A percentile compares a stretch with the other conserved stretches of the same genome.
Conservation (phyloP, 2,888 invertebrate genomes). For the Trichogramma evanescens region DNA sequence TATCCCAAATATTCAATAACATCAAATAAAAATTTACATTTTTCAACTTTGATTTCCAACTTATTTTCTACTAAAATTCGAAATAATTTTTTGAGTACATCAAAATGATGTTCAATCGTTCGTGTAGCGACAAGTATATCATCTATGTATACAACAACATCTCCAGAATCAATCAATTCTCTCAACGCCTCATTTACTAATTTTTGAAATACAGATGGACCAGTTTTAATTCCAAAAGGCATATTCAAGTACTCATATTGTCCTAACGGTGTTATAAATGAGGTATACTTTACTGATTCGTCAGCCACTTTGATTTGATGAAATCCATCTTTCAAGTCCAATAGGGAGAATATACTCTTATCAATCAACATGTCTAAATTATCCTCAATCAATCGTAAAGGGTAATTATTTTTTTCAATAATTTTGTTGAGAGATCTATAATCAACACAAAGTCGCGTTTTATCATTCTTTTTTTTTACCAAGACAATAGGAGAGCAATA, state of each 20-base stretch:
- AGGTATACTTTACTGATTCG: neutral
- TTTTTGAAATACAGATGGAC: conserved; percentile 3
- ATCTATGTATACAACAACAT: conserved; percentile 11
- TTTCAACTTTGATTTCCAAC: conserved; percentile 10
- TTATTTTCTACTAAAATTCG: conserved; percentile 3
- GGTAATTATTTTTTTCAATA: conserved; percentile 15
- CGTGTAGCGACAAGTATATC: conserved; percentile 14
- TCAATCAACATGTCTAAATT: conserved; percentile 7
- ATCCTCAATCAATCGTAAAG: conserved; percentile 11
- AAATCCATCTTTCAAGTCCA: conserved; percentile 4
- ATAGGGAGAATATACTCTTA: conserved; percentile 3
- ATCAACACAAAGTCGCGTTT: conserved; percentile 14
- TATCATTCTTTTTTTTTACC: conserved; percentile 5
- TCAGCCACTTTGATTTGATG: neutral
- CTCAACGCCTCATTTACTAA: neutral
- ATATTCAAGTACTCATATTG: neutral
- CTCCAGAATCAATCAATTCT: conserved; percentile 3
- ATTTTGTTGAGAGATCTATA: conserved; percentile 16
- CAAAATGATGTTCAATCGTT: conserved; percentile 6
- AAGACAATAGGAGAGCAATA: conserved; percentile 6
- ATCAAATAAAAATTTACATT: conserved; percentile 8
- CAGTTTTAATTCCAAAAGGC: conserved; percentile 4
- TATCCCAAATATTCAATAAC: conserved; percentile 16
- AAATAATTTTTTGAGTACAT: conserved; percentile 13
- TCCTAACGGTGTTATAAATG: neutral